A percentile compares a stretch with the other conserved stretches of the same genome.
Evolutionary conservation across 2,888 invertebrate genomes (phyloP).

Genomic region (Xestobium rufovillosum): DNA sequence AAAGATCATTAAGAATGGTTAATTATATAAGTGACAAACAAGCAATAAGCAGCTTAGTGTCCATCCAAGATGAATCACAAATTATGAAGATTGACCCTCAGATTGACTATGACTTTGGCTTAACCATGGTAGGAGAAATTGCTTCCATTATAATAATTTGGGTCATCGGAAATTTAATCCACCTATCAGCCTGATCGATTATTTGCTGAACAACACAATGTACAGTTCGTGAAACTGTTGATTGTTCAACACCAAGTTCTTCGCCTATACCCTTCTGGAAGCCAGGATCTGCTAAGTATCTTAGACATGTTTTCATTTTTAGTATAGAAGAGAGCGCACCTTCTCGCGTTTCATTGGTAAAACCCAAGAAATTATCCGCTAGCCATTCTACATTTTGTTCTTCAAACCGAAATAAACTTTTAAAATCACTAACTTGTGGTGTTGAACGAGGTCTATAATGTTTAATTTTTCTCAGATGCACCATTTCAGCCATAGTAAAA

Average conservation of each 20-base stretch:
- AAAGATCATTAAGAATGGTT: too few species aligned
- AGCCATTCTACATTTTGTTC: conserved; percentile 7
- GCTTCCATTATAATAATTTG: neutral
- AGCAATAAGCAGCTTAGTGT: too few species aligned
- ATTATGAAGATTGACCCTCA: too few species aligned
- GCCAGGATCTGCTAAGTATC: conserved; percentile 9
- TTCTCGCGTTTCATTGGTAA: conserved; percentile 6
- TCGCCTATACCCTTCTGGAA: conserved; percentile 13
- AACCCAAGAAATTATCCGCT: conserved; percentile 3
- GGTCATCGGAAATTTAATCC: conserved; percentile 7
- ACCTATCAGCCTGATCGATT: conserved; percentile 1
- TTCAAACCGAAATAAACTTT: conserved; percentile 7
- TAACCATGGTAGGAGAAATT: too few species aligned
- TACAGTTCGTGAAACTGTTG: conserved; percentile 6
- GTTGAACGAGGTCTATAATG: conserved; percentile 1
- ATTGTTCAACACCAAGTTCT: conserved; percentile 10
- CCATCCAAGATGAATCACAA: too few species aligned
- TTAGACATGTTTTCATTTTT: conserved; percentile 13
- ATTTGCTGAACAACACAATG: neutral
- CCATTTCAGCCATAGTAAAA: conserved; percentile 2
- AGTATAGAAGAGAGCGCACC: conserved; percentile 9
- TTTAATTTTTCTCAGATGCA: conserved; percentile 3
- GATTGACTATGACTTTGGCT: too few species aligned
- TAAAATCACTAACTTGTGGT: conserved; percentile 2
- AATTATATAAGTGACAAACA: too few species aligned